A percentile compares a stretch with the other conserved stretches of the same genome.
Conservation (phyloP, 2,113 vertebrate genomes). For the Prionailurus viverrinus region DNA sequence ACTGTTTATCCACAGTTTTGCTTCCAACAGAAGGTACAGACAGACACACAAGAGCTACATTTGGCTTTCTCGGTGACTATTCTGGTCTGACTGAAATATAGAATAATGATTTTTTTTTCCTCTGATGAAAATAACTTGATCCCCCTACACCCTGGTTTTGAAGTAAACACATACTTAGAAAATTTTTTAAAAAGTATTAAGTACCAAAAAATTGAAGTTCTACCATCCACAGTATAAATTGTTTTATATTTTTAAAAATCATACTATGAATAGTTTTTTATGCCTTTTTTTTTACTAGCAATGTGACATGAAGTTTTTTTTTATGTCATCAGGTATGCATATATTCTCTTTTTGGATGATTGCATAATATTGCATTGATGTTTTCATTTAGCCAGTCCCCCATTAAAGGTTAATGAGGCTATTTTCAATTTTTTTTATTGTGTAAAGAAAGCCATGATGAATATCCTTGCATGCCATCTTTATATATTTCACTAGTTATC, state of each 20-base stretch:
- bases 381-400: constrained; percentile 35
- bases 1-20: constrained; percentile 66
- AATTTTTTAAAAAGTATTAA: background rate
- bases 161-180: constrained; percentile 53
- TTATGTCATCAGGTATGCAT: background rate
- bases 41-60: constrained; percentile 29
- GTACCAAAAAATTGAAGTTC: background rate
- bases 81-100: constrained; percentile 47
- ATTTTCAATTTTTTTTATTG: constrained; percentile 54
- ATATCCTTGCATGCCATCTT: constrained; percentile 36
- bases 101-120: constrained; percentile 29
- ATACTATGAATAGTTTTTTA: background rate
- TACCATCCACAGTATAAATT: background rate
- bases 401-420: constrained; percentile 41
- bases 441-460: constrained; percentile 46
- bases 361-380: constrained; percentile 28
- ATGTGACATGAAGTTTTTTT: constrained; percentile 26
- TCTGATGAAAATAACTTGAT: constrained; percentile 33
- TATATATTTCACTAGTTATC: constrained; percentile 27
- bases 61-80: constrained; percentile 62
- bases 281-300: constrained; percentile 54
- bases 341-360: background rate
- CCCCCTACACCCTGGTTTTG: background rate
- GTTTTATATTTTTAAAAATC: constrained; percentile 48
- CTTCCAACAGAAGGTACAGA: constrained; percentile 65